A percentile compares a stretch with the other conserved stretches of the same genome.
phyloP scores from a whole-genome alignment of 1,140 invertebrate genomes.

The Potamilus streckersoni region DNA sequence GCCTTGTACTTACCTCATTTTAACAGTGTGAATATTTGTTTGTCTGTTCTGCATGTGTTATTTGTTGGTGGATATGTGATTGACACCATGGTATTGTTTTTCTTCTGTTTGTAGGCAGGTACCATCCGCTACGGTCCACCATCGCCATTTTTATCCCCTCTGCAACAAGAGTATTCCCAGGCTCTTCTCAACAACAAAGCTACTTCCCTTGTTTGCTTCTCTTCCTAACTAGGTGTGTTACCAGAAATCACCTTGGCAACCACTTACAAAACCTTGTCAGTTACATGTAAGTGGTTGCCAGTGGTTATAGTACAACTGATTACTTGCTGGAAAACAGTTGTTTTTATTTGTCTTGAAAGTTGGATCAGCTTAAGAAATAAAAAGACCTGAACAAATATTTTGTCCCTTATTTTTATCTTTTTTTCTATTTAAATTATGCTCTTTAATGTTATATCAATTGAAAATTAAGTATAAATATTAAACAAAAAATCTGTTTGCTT shows the following conservation, averaged over 20 bases:
- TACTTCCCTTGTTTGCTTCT: slow-evolving; percentile 43
- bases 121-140: slow-evolving; percentile 53
- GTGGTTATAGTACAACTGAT: slow-evolving; percentile 2
- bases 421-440: too few relatives aligned
- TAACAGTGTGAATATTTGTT: too few relatives aligned
- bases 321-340: slow-evolving; percentile 1
- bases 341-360: background rate
- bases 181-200: slow-evolving; percentile 30
- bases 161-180: slow-evolving; percentile 56
- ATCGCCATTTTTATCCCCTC: slow-evolving; percentile 55
- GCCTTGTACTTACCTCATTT: too few relatives aligned
- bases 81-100: background rate
- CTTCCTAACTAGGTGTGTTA: slow-evolving; percentile 46
- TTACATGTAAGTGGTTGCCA: background rate
- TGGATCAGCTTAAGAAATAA: background rate
- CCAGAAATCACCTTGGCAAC: slow-evolving; percentile 8
- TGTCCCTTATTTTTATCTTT: background rate
- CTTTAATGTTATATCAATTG: too few relatives aligned
- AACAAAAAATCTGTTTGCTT: too few relatives aligned
- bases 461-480: too few relatives aligned
- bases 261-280: background rate
- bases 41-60: too few relatives aligned
- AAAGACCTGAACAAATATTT: background rate
- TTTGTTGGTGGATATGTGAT: too few relatives aligned
- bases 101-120: slow-evolving; percentile 48